phyloP scores from a whole-genome alignment of 2,797 vertebrate genomes.

The Linurgus olivaceus region DNA sequence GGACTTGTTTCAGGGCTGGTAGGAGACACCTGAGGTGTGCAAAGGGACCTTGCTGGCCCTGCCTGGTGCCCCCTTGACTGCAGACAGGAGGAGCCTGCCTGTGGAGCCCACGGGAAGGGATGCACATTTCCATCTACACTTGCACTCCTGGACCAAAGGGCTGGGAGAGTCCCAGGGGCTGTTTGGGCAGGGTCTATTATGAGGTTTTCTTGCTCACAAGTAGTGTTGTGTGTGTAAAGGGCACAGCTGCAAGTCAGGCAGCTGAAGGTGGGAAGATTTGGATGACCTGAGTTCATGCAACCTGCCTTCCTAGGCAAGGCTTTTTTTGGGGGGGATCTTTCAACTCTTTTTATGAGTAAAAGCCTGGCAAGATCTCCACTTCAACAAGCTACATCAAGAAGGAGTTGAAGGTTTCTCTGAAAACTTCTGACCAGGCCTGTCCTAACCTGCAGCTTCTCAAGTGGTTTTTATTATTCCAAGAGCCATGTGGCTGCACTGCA shows the following conservation, averaged over 20 bases:
- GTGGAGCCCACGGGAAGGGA: neutral
- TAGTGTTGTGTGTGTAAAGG: neutral
- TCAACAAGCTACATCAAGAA: slow-evolving; percentile 18
- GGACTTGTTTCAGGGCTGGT: neutral
- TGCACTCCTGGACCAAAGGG: neutral
- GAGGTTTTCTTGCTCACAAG: neutral
- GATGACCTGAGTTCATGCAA: neutral
- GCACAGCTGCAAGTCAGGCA: neutral
- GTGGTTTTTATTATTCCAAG: slow-evolving; percentile 6
- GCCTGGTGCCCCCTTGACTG: neutral
- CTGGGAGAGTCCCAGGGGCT: neutral
- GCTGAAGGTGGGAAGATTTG: neutral
- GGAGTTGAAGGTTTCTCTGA: neutral
- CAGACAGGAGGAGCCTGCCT: neutral
- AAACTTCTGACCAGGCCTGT: slow-evolving; percentile 6
- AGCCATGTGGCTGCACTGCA: neutral
- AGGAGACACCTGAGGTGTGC: neutral
- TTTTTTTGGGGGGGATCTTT: neutral
- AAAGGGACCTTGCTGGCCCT: neutral
- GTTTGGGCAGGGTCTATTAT: neutral
- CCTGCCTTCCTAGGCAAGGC: neutral
- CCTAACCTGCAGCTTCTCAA: slow-evolving; percentile 38
- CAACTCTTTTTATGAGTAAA: neutral
- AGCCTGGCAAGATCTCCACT: neutral
- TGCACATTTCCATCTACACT: neutral